phyloP scores from a whole-genome alignment of 2,888 invertebrate genomes.

The Malachius bipustulatus region DNA sequence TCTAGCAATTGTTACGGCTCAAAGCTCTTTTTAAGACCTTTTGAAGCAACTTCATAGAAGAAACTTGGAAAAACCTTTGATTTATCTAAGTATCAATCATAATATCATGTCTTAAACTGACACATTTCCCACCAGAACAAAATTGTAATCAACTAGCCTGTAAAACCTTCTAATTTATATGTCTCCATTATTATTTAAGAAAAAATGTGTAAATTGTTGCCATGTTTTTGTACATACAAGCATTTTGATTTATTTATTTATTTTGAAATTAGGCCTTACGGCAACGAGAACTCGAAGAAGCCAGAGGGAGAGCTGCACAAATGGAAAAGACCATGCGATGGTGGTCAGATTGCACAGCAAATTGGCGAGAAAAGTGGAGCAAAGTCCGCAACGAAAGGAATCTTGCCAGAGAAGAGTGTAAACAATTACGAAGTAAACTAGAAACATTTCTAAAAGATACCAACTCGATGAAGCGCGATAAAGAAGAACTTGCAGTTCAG shows the following conservation, averaged over 20 bases:
- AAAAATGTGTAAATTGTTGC: too few relatives aligned
- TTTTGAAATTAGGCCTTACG: slow-evolving; percentile 49
- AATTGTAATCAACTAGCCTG: too few relatives aligned
- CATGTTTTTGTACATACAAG: too few relatives aligned
- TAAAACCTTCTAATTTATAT: too few relatives aligned
- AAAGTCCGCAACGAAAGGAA: slow-evolving; percentile 87
- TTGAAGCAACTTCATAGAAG: too few relatives aligned
- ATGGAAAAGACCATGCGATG: slow-evolving; percentile 99
- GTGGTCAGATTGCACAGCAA: slow-evolving; percentile 98
- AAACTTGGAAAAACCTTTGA: too few relatives aligned
- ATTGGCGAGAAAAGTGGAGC: slow-evolving; percentile 95
- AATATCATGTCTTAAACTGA: too few relatives aligned
- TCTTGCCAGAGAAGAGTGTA: slow-evolving; percentile 81
- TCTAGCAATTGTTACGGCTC: too few relatives aligned
- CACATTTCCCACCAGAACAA: too few relatives aligned
- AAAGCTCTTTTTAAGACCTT: too few relatives aligned
- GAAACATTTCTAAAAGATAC: slow-evolving; percentile 69
- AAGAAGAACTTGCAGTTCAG: slow-evolving; percentile 64
- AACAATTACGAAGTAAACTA: slow-evolving; percentile 67
- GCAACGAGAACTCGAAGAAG: slow-evolving; percentile 83
- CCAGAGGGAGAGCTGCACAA: slow-evolving; percentile 85
- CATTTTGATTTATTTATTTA: slow-evolving; percentile 14
- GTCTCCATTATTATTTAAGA: too few relatives aligned
- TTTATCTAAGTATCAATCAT: too few relatives aligned
- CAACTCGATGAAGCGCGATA: slow-evolving; percentile 61